Evolutionary conservation across 2,113 vertebrate genomes (phyloP), one percentile per base, ranked within the genome.

Genomic region (Anhinga rufa): DNA sequence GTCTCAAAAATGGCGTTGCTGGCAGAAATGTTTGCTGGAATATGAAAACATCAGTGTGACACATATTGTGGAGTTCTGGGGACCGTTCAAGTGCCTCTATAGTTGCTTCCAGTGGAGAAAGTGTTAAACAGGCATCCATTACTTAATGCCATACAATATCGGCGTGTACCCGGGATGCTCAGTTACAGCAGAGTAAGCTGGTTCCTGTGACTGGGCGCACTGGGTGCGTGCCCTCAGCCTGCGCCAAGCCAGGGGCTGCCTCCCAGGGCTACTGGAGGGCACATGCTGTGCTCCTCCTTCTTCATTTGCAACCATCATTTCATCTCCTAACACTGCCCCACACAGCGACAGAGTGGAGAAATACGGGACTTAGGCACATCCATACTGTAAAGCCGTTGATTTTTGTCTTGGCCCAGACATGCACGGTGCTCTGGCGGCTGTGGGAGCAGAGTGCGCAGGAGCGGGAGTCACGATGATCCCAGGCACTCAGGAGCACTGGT

Each of bases 391-490:
- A 64, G 21, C 9, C 0, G 2, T 17, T 24, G 8, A 15, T 36
- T 82, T 87, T 82, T 74, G 8, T 52, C 70, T 66, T 1, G 1
- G 12, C 22, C 1, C 1, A 57, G 70, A 57, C 9, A 9, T 0
- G 0, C 6, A 3, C 0, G 0, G 18, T 76, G 75, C 26, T 65
- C 46, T 40, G 58, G 21, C 1, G 2, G 18, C 5, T 7, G 38
- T 18, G 48, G 54, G 69, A 84, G 20, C 25, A 20, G 55, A 80
- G 49, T 4, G 1, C 18, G 29, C 3, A 4, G 46, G 11, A 69
- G 10, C 1, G 3, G 78, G 62, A 71, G 9, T 20, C 10, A 4
- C 0, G 6, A 34, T 71, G 74, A n/a, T 78, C 24, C 19, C 1
- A 0, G 42, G 48, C 12, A 4, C 25, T 13, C 2, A 1, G 34